phyloP scores from a whole-genome alignment of 2,888 invertebrate genomes.

The Metallyticus violacea region DNA sequence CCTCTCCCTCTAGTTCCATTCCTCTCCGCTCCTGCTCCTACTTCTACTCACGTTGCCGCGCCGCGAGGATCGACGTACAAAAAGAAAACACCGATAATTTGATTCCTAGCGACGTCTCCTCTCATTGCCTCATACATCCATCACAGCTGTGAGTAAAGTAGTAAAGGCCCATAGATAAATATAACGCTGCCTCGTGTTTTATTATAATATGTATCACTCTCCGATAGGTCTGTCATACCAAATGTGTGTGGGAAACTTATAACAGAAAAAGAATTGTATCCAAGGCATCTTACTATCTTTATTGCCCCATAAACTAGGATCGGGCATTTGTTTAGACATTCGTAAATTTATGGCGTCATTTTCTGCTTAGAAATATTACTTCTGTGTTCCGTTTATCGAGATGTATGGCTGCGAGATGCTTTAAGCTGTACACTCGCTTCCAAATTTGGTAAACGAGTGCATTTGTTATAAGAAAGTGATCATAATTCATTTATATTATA shows the following conservation, averaged over 20 bases:
- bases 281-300: neutral
- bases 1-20: constrained; percentile 18
- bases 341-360: neutral
- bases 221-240: neutral
- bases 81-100: constrained; percentile 34
- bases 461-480: neutral
- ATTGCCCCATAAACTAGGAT: constrained; percentile 5
- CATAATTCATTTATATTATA: neutral
- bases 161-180: constrained; percentile 6
- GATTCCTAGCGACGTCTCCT: constrained; percentile 29
- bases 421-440: neutral
- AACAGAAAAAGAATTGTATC: neutral
- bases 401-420: neutral
- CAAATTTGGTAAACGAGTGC: neutral
- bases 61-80: neutral
- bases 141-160: constrained; percentile 6
- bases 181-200: neutral
- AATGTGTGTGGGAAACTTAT: neutral
- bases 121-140: constrained; percentile 15
- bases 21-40: neutral
- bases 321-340: neutral
- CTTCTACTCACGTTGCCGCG: neutral
- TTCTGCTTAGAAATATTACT: neutral
- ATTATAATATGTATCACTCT: constrained; percentile 10
- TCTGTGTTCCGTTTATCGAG: neutral